phyloP scores from a whole-genome alignment of 2,113 vertebrate species.

The Oncorhynchus keta region DNA sequence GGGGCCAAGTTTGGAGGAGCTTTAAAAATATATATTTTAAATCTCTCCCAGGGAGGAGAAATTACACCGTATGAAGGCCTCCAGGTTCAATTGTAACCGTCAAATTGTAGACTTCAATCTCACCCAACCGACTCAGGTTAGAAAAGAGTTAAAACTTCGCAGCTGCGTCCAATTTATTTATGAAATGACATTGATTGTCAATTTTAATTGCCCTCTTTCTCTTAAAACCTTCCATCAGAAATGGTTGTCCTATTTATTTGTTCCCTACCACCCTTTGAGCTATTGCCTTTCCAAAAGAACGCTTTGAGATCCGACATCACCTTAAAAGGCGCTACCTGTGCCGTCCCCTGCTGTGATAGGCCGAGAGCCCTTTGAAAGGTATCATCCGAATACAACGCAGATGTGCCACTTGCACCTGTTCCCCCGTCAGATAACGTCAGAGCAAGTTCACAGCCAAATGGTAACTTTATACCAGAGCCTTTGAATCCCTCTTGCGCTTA shows the following conservation, averaged over 20 bases:
- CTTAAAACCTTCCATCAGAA: neutral
- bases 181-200: too few species aligned
- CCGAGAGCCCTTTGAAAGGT: conserved; percentile 50
- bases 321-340: conserved; percentile 22
- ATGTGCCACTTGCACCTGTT: conserved; percentile 38
- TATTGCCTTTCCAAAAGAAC: neutral
- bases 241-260: neutral
- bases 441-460: conserved; percentile 41
- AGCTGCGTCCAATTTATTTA: neutral
- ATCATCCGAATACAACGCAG: too few species aligned
- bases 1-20: neutral
- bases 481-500: conserved; percentile 26
- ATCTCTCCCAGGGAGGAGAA: neutral
- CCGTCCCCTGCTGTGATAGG: conserved; percentile 19
- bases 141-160: neutral
- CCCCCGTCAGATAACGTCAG: conserved; percentile 37
- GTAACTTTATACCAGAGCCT: conserved; percentile 40
- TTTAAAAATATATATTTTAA: too few species aligned
- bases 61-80: neutral
- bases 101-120: neutral
- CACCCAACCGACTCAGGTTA: neutral
- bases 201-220: neutral
- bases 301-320: too few species aligned
- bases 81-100: neutral
- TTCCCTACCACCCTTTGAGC: neutral